Percentiles rank a stretch among this genome's conserved stretches.
These are phyloP conservation scores for Drosophila mayaguana DNA, from an alignment of 2,888 invertebrate genomes.

Conservation along the genomic window DNA sequence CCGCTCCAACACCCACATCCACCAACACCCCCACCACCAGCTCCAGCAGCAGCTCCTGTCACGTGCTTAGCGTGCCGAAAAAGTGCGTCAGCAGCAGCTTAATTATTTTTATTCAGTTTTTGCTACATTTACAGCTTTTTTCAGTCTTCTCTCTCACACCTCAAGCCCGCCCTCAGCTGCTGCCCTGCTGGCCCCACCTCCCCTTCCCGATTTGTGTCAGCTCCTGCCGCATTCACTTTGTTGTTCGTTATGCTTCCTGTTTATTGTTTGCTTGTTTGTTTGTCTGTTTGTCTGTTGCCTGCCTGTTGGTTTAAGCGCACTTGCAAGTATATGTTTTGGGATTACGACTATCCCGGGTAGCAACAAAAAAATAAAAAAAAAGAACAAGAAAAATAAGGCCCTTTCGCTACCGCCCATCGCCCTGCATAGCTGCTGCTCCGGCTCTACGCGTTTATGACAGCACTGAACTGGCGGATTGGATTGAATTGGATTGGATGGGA, in stretches of 20 bases:
- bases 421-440: conserved; percentile 2
- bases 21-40: not conserved
- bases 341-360: conserved; percentile 56
- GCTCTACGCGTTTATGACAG: conserved; percentile 37
- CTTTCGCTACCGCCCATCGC: not conserved
- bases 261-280: conserved; percentile 59
- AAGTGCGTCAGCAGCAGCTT: conserved; percentile 78
- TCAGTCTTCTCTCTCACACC: not conserved
- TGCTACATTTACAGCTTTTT: conserved; percentile 36
- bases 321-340: conserved; percentile 76
- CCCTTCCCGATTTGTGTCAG: not conserved
- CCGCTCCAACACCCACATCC: not conserved
- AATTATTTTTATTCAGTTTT: conserved; percentile 74
- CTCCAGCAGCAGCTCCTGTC: conserved; percentile 32
- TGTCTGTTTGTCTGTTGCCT: conserved; percentile 34
- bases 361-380: not conserved
- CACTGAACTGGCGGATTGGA: conserved; percentile 36
- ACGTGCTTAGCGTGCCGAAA: conserved; percentile 75
- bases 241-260: conserved; percentile 69
- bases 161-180: not conserved
- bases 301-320: conserved; percentile 63
- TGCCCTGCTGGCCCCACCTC: not conserved
- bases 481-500: conserved; percentile 27
- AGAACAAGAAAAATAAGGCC: not conserved
- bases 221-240: conserved; percentile 40